Conservation (phyloP, 2,888 invertebrate genomes). For the Aquatica leii region DNA sequence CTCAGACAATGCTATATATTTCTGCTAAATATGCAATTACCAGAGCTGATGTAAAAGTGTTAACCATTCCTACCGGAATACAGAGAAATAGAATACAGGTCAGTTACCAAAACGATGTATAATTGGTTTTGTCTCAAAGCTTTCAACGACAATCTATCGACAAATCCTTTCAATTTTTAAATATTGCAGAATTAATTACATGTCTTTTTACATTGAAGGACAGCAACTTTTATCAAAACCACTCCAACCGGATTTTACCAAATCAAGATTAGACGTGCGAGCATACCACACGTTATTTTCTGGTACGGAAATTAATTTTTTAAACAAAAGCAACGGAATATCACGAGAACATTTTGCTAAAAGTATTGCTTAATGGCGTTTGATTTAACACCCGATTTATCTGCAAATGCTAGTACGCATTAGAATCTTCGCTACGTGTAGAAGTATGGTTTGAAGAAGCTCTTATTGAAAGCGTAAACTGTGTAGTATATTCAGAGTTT, state of each 20-base stretch:
- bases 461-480: constrained; percentile 9
- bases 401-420: constrained; percentile 13
- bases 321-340: constrained; percentile 17
- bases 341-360: not conserved
- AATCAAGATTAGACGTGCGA: not conserved
- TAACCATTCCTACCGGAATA: constrained; percentile 16
- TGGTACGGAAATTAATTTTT: constrained; percentile 17
- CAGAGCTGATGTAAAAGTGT: too few species aligned
- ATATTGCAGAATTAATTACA: constrained; percentile 1
- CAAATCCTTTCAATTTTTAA: not conserved
- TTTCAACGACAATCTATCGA: constrained; percentile 9
- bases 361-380: constrained; percentile 19
- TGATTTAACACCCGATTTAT: constrained; percentile 18
- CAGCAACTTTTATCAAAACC: constrained; percentile 17
- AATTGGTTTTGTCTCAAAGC: too few species aligned
- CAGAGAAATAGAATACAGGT: constrained; percentile 20
- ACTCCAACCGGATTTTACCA: constrained; percentile 11
- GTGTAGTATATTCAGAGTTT: constrained; percentile 11
- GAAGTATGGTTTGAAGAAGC: constrained; percentile 15
- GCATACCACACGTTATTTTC: constrained; percentile 15
- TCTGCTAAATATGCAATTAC: constrained; percentile 6
- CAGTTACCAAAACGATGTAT: constrained; percentile 12
- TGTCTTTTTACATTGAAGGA: constrained; percentile 7
- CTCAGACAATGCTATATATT: constrained; percentile 8
- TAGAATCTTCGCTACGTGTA: constrained; percentile 17